Base-by-base conservation (phyloP, 2,797 vertebrate genomes). In the Spizella passerina region DNA sequence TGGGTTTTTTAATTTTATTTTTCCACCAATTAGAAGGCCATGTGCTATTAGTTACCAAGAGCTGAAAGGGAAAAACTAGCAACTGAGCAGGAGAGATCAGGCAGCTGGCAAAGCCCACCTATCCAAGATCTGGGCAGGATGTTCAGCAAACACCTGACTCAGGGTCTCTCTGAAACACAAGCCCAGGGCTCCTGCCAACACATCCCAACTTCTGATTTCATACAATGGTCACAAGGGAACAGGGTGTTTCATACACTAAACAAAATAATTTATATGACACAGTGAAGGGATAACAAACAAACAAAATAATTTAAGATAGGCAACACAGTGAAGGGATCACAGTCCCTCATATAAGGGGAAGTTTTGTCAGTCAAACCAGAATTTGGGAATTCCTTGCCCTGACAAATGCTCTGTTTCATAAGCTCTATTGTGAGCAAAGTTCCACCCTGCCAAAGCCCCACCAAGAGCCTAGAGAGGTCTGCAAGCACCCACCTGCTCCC, bases 271-370 rank as follows among this genome's bases (percentile, higher is more conserved):
- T 15, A 44, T 0, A 4, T 10, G 11, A 64, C 32, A 50, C 1
- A 4, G n/a, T 8, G 30, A 88, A 66, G 36, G 12, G 21, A 64
- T 20, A 41, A 41, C 41, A 41, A 41, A 41, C 38, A 27, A 43
- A 63, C 0, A 0, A 50, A 61, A 7, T 43, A 30, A 60, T 4
- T 2, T 2, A 7, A 23, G 22, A 52, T 21, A 30, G 0, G 3
- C 6, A 10, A 55, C 16, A 34, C 1, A 6, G 26, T 12, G 46
- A 82, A 65, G 30, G 20, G 14, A 79, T 24, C 24, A 23, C 1
- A 3, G 41, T 17, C 9, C 24, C 12, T 22, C 13, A 41, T 10
- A 29, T 0, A 84, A 20, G 1, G 13, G 17, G 4, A 32, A 24
- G 34, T 27, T 2, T 41, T 27, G 29, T 65, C 4, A 9, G 6